Evolutionary conservation across 2,888 invertebrate species (phyloP), one percentile per base, ranked within the genome.

Genomic region (Antheraea yamamai): DNA sequence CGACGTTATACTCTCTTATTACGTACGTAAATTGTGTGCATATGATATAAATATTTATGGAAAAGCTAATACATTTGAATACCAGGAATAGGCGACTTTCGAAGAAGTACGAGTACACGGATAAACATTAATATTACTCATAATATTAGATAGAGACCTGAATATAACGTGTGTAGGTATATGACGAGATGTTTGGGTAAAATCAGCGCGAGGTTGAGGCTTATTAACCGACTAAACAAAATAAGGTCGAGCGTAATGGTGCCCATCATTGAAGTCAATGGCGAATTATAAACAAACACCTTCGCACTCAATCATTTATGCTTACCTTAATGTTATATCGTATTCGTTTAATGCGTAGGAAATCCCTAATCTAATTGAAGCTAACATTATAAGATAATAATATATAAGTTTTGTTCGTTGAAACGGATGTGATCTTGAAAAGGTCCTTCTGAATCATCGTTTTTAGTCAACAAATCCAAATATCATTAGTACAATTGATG

Each of bases 181-280:
- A 30, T 30, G 30, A 16, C 26, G 64, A 66, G 64, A 66, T 66
- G 64, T 66, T 66, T 66, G 26, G 16, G 14, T 66, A 30, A 61
- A 66, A 66, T 30, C 64, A 66, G 30, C 64, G 30, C 64, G 30
- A 66, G 64, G 64, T 66, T 66, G 26, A 30, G 64, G 12, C 26
- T 30, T 30, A 66, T 66, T 66, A 66, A 66, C 64, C 30, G 64
- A 30, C 64, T 66, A 66, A 66, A 66, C 30, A 66, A 18, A 66
- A 66, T 66, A 30, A 66, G 64, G 64, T 66, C 64, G 64, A 30
- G 26, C 30, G 64, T 30, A 66, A 30, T 20, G 64, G 26, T 66
- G 64, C 1, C 16, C 30, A 16, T 66, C 64, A 30, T 30, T 66
- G 64, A 66, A 66, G 1, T 30, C 30, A 66, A 66, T 66, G 64